Evolutionary conservation across 2,888 invertebrate species (phyloP), one percentile per base, ranked within the genome.

Genomic region (Ariolimax columbianus): DNA sequence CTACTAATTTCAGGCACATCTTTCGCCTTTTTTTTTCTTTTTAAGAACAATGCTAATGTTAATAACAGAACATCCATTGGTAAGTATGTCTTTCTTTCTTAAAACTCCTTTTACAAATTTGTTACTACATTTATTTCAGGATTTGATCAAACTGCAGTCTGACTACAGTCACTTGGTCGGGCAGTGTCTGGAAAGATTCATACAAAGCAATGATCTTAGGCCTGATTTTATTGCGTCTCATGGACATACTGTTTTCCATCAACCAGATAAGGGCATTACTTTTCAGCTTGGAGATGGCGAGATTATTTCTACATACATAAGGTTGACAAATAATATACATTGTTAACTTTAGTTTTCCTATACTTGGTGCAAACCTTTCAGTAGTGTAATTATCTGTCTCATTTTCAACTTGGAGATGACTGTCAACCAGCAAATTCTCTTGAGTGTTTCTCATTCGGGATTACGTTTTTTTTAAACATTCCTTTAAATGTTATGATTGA

Each of bases 221-320:
- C 89, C 90, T 11, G 90, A 91, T 80, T 92, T 92, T 84, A 90
- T 92, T 9, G 89, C 92, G 0, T 91, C 91, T 1, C 91, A 93
- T 87, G 93, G 93, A 23, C 93, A 93, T 84, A 92, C 92, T 0
- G 87, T 93, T 33, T 93, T 93, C 84, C 93, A 93, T 86, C 91
- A 92, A 82, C 93, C 93, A 7, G 89, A 90, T 17, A 86, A 90
- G 9, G 86, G 90, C 1, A 89, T 92, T 70, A 92, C 93, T 1
- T 93, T 92, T 87, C 92, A 93, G 82, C 88, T 93, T 11, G 93
- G 93, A 23, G 92, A 92, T 77, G 93, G 93, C 0, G 92, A 93
- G 84, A 91, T 91, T 23, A 90, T 91, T 30, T 87, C 91, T 11
- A 87, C 91, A 9, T 89, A 91, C 83, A 85, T 93, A 14, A 82